Base-by-base conservation (phyloP, 2,888 invertebrate species). In the Notocelia uddmanniana region DNA sequence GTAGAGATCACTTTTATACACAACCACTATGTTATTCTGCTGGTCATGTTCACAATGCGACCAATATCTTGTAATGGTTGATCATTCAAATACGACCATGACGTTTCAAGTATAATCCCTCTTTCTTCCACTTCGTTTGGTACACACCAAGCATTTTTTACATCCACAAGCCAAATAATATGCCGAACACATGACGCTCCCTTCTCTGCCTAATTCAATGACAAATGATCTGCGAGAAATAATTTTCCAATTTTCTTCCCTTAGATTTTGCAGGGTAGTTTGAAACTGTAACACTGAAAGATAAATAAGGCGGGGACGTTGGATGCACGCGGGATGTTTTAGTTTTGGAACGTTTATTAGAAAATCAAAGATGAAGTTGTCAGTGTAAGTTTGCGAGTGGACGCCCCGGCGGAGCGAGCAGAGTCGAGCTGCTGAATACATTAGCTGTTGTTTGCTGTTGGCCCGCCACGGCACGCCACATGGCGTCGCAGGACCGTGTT, bases 361-460 rank as follows among this genome's bases (percentile, higher is more conserved):
- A 81, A 86, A 85, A 81, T 81, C 81, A 83, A 85, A 83, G 85
- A 77, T 78, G 74, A 82, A 81, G 78, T 80, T 79, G 74, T 79
- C 82, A 79, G 80, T 79, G 75, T 72, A 68, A 74, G 71, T 74
- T 74, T 48, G 63, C 58, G 68, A 60, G 60, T 69, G 67, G 69
- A 66, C 62, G 54, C 37, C 26, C 59, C 23, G 52, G 41, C 57
- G 31, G 50, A 59, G 59, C 57, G 37, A 26, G 21, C 81, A 10
- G 19, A 45, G 72, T 64, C 62, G 62, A 69, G 68, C 60, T 26
- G 74, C 57, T 87, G 93, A 90, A 93, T 93, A 92, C 83, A 92
- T 93, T 92, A 91, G 83, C 84, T 83, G 79, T 79, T 88, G 84
- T 88, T 88, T 87, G 84, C 82, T 89, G 85, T 91, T 90, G 89